Base-by-base conservation (phyloP, 53 echinoderm and acorn worm species). In the Hippasteria phrygiana region DNA sequence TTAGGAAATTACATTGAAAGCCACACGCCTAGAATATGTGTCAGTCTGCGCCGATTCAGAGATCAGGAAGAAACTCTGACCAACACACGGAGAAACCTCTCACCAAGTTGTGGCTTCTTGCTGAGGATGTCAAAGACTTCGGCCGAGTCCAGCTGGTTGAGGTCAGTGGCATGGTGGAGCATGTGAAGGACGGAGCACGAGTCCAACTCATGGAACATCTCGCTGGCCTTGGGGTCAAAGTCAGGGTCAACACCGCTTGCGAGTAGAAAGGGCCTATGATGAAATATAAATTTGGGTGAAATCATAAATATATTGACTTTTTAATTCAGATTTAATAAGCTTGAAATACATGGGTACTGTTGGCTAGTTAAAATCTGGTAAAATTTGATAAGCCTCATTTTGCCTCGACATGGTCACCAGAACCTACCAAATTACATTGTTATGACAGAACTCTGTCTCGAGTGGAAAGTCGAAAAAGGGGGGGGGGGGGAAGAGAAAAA, bases 141-240 rank as follows among this genome's bases (percentile, higher is more conserved):
- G 4, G 43, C 80, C 47, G 90, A 79, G 37, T 97, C 97, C 27
- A 97, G 81, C 36, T 73, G 83, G 43, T 73, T 78, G 36, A 94
- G 73, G 42, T 89, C 85, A 0, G 92, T 91, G 69, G 93, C 92
- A 12, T 89, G 95, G 74, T 97, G 92, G 1, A 97, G 83, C 65
- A 97, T 87, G 79, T 86, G 76, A 14, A 97, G 91, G 20, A 95
- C 89, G 4, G 97, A 97, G 55, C 92, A 90, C 10, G 93, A 82
- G 24, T 94, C 94, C 31, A 94, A 63, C 29, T 91, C 94, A 39
- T 94, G 94, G 62, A 96, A 96, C 93, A 96, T 90, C 45, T 91
- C 91, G 38, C 84, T 93, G 66, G 93, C 93, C 67, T 89, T 91
- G 28, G 83, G 89, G 27, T 96, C 91, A 43, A 93, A 74, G 14